Evolutionary conservation across 1,140 invertebrate species (phyloP), one percentile per base, ranked within the genome.

Genomic region (Pararge aegeria): DNA sequence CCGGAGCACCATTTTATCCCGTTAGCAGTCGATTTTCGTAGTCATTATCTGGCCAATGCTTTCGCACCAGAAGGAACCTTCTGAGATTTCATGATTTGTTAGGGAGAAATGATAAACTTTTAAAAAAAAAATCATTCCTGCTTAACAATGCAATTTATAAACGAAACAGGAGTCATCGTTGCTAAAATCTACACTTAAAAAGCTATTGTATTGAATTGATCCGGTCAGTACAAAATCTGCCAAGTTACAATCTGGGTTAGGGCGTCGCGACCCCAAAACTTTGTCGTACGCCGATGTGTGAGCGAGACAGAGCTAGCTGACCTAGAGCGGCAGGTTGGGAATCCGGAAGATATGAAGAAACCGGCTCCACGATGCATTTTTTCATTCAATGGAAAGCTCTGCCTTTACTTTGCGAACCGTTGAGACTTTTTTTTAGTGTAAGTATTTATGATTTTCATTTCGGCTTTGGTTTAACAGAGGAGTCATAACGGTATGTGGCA

Each of bases 311-410:
- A 46, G 68, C 59, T 58, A 67, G 54, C 57, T 86, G 85, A 88
- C 85, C 85, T 88, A 86, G 78, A 88, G 81, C 75, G 79, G 78
- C 85, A 88, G 85, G 85, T 88, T 86, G 85, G 76, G 85, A 88
- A 88, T 88, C 85, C 85, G 85, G 85, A 88, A 88, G 83, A 80
- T 85, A 87, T 66, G 68, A 70, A 74, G 61, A 85, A 88, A 88
- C 85, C 85, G 85, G 85, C 83, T 88, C 52, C 69, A 67, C 66
- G 69, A 64, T 82, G 85, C 85, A 88, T 88, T 86, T 88, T 86
- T 88, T 83, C 85, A 83, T 82, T 86, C 83, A 86, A 80, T 86
- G 83, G 85, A 88, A 88, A 88, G 83, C 83, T 83, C 74, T 78
- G 71, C 74, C 78, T 75, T 72, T 78, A 69, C 75, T 61, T 76